A percentile compares a stretch with the other conserved stretches of the same genome.
phyloP scores from a whole-genome alignment of 2,888 invertebrate species.

The Plemyria rubiginata region DNA sequence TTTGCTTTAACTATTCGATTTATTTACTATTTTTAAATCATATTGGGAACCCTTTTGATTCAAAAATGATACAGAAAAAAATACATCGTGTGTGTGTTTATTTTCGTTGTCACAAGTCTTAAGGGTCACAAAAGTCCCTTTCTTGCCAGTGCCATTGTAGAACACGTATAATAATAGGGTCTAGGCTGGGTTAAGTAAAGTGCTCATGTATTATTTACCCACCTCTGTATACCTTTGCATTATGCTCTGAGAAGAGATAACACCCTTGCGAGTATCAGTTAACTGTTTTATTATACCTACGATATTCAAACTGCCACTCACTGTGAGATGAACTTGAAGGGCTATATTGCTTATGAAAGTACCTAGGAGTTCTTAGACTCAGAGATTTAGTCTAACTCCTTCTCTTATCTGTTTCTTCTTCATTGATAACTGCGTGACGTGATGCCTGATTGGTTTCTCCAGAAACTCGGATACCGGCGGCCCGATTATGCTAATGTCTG shows the following conservation, averaged over 20 bases:
- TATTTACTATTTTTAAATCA: not conserved
- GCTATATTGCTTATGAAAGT: too few relatives aligned
- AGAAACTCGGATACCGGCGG: too few relatives aligned
- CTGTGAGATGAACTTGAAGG: not conserved
- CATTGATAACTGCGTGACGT: too few relatives aligned
- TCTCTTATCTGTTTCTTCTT: too few relatives aligned
- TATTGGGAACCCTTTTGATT: not conserved
- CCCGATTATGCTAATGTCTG: too few relatives aligned
- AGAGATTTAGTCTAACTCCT: too few relatives aligned
- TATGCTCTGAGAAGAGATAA: conserved; percentile 56
- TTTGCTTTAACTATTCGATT: not conserved
- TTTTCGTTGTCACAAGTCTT: not conserved
- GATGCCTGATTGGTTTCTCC: too few relatives aligned
- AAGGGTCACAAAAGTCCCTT: not conserved
- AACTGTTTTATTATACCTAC: conserved; percentile 54
- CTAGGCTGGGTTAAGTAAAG: conserved; percentile 59
- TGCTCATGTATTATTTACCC: conserved; percentile 78
- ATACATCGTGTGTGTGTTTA: not conserved
- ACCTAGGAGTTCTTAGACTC: too few relatives aligned
- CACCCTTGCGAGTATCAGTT: conserved; percentile 44
- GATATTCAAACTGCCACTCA: conserved; percentile 5
- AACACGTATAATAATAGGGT: conserved; percentile 35
- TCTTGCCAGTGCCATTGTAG: not conserved
- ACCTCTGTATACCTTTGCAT: conserved; percentile 56
- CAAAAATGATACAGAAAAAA: not conserved